phyloP scores from a whole-genome alignment of 2,888 invertebrate species.

The Cantharis rustica region DNA sequence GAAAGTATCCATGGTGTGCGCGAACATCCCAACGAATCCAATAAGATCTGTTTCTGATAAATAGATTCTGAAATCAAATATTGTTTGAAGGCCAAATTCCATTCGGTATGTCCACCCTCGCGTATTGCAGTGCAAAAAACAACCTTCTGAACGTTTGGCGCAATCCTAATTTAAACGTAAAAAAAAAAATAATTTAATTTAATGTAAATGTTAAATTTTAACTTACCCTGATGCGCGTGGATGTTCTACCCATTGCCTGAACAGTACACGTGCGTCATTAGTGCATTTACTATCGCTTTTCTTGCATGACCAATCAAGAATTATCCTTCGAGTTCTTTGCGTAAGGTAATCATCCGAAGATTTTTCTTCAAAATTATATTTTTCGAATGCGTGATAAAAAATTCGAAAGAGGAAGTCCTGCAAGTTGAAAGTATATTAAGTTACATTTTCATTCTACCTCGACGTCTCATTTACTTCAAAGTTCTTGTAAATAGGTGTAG shows the following conservation, averaged over 20 bases:
- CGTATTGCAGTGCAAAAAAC: slow-evolving; percentile 71
- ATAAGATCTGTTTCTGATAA: slow-evolving; percentile 65
- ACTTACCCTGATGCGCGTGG: slow-evolving; percentile 7
- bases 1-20: slow-evolving; percentile 62
- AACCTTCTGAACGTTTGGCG: slow-evolving; percentile 64
- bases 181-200: neutral
- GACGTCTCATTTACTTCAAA: slow-evolving; percentile 58
- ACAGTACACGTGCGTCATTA: slow-evolving; percentile 54
- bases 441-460: neutral
- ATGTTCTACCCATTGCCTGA: slow-evolving; percentile 16
- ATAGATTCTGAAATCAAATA: slow-evolving; percentile 60
- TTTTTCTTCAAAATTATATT: slow-evolving; percentile 60
- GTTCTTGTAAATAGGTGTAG: slow-evolving; percentile 64
- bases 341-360: slow-evolving; percentile 58
- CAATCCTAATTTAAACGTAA: slow-evolving; percentile 56
- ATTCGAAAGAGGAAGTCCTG: slow-evolving; percentile 57
- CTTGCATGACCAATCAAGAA: slow-evolving; percentile 64
- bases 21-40: slow-evolving; percentile 62
- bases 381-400: slow-evolving; percentile 57
- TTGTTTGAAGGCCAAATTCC: slow-evolving; percentile 67
- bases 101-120: slow-evolving; percentile 67
- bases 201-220: neutral
- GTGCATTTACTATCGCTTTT: slow-evolving; percentile 60
- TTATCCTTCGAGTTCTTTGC: slow-evolving; percentile 60
- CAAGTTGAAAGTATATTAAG: slow-evolving; percentile 17